Base-by-base conservation (phyloP, 2,113 vertebrate genomes). In the Entomyzon cyanotis region DNA sequence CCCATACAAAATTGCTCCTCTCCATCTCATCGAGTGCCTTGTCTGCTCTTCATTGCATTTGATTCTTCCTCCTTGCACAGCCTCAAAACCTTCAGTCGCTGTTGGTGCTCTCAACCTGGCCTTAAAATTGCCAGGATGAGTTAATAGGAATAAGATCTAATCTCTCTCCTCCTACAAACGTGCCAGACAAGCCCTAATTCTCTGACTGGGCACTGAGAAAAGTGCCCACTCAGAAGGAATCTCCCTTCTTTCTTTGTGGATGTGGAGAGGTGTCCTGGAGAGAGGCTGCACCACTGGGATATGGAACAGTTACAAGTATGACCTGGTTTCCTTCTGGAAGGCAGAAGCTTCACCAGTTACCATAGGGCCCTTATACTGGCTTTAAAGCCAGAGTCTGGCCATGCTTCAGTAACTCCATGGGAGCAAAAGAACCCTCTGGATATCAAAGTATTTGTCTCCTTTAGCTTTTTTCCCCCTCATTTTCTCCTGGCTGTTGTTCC, bases 151-250 rank as follows among this genome's bases (percentile, higher is more conserved):
- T n/a, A 58, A 94, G 11, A 81, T 2, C 9, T 71, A 55, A 84
- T 31, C 42, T 73, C 25, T 84, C 2, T 39, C 7, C 5, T 8
- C 3, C 28, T 53, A 42, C 39, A 35, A 49, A 67, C 22, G 5
- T 33, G 7, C 6, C 46, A 80, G 44, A 37, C 20, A 46, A 27
- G 27, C 15, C 53, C 39, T 42, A 69, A 46, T 50, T 91, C 31
- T 87, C 73, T 75, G 23, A 28, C 0, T 30, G 17, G n/a, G 5
- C 46, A 12, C 39, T 1, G n/a, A n/a, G n/a, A n/a, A n/a, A n/a
- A n/a, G n/a, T n/a, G n/a, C n/a, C n/a, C n/a, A n/a, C n/a, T n/a
- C n/a, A n/a, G n/a, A n/a, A n/a, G n/a, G n/a, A 78, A 78, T 47
- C 10, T 84, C 9, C 3, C 4, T 37, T 70, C 7, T 73, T 78